These are phyloP conservation scores for Orthosia incerta DNA, from an alignment of 2,888 invertebrate species.

Conservation along the genomic window DNA sequence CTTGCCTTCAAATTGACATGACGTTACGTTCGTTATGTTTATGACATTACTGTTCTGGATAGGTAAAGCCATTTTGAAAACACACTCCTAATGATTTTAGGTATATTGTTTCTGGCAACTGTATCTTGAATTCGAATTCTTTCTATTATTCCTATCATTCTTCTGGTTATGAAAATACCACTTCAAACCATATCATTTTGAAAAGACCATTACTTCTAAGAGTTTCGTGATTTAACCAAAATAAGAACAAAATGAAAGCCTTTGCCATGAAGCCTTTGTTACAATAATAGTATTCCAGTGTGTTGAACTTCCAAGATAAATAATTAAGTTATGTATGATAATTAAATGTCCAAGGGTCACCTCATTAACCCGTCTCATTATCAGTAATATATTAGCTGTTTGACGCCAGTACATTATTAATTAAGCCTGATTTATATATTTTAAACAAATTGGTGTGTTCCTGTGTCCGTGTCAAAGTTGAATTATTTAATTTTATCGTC, in stretches of 20 bases:
- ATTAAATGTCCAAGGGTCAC: slow-evolving; percentile 43
- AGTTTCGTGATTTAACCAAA: too few species aligned
- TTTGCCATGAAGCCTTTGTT: background rate
- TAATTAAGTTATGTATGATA: slow-evolving; percentile 36
- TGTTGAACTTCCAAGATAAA: slow-evolving; percentile 41
- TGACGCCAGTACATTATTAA: slow-evolving; percentile 36
- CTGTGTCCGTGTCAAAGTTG: slow-evolving; percentile 7
- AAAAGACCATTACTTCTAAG: too few species aligned
- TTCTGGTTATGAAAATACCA: too few species aligned
- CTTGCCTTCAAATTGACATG: too few species aligned
- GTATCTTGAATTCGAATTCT: too few species aligned
- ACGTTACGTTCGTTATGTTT: too few species aligned
- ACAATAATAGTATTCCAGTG: background rate
- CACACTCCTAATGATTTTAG: too few species aligned
- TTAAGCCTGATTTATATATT: slow-evolving; percentile 44
- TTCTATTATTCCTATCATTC: too few species aligned
- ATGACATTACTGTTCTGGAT: too few species aligned
- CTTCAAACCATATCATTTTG: too few species aligned
- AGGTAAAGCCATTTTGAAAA: too few species aligned
- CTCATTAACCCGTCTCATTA: slow-evolving; percentile 49
- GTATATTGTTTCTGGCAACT: too few species aligned
- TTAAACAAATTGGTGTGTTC: slow-evolving; percentile 45
- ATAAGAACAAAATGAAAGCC: background rate
- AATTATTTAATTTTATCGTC: slow-evolving; percentile 1
- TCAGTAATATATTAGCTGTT: slow-evolving; percentile 46